Percentiles rank a stretch among this genome's conserved stretches.
These are phyloP conservation scores for Rhegmatorhina hoffmannsi DNA, from an alignment of 2,113 vertebrate species.

Conservation along the genomic window DNA sequence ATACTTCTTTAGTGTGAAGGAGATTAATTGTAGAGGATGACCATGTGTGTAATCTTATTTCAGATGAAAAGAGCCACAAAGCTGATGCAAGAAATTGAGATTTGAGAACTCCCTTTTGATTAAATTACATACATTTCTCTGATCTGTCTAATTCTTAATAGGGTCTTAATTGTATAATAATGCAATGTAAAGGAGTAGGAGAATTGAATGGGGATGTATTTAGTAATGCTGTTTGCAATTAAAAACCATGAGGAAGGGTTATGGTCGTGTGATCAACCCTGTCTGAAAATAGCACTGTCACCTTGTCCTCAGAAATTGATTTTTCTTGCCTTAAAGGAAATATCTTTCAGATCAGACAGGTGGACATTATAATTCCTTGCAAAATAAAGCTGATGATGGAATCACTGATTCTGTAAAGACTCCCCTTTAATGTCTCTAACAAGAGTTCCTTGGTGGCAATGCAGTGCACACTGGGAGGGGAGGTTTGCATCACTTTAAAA, in stretches of 20 bases:
- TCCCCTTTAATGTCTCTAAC: neutral
- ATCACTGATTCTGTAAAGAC: neutral
- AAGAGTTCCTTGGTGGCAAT: neutral
- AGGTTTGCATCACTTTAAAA: neutral
- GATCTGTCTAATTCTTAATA: neutral
- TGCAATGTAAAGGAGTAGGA: neutral
- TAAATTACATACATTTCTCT: neutral
- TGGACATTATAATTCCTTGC: neutral
- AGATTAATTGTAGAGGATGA: neutral
- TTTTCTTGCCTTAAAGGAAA: neutral
- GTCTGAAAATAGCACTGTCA: conserved; percentile 42
- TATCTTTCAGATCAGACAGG: neutral
- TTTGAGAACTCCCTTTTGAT: neutral
- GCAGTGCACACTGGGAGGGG: neutral
- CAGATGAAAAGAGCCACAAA: neutral
- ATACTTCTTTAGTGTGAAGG: neutral
- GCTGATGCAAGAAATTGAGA: neutral
- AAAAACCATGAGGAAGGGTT: neutral
- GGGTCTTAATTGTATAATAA: neutral
- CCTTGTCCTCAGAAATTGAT: conserved; percentile 31
- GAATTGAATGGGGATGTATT: neutral
- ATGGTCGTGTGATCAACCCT: neutral
- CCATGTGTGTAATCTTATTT: neutral
- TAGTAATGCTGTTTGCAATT: conserved; percentile 29
- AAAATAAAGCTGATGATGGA: neutral